Evolutionary conservation across 2,113 vertebrate genomes (phyloP).

Genomic region (Scalopus aquaticus): DNA sequence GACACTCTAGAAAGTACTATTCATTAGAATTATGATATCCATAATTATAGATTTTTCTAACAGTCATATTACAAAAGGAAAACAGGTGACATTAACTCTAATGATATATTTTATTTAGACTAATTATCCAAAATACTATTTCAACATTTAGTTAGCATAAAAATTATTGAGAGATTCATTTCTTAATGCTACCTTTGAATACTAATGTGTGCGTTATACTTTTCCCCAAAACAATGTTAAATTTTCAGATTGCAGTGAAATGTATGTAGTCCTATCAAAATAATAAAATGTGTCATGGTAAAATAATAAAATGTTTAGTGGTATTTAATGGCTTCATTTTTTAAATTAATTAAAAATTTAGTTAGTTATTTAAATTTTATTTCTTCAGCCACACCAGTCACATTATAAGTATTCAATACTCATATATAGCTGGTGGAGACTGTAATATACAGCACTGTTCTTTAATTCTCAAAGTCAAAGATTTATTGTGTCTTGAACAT

Average conservation of each 20-base stretch:
- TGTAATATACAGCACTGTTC: not conserved
- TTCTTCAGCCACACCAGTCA: not conserved
- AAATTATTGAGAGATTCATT: not conserved
- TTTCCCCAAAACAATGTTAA: not conserved
- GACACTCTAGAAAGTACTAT: not conserved
- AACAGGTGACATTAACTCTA: not conserved
- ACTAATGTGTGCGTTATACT: not conserved
- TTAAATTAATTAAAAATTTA: not conserved
- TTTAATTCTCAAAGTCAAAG: not conserved
- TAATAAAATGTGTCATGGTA: not conserved
- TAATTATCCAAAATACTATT: constrained; percentile 20
- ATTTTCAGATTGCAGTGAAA: not conserved
- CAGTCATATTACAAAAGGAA: not conserved
- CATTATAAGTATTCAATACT: not conserved
- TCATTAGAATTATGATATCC: not conserved
- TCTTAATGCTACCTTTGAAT: not conserved
- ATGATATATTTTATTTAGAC: constrained; percentile 4
- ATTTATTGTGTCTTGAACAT: not conserved
- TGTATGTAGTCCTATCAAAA: not conserved
- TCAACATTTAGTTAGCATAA: not conserved
- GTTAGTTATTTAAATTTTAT: not conserved
- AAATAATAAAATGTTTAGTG: not conserved
- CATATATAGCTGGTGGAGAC: not conserved
- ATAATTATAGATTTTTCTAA: not conserved
- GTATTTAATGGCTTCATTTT: not conserved